phyloP scores from a whole-genome alignment of 2,797 vertebrate species.

The Eurystomus glaucurus region DNA sequence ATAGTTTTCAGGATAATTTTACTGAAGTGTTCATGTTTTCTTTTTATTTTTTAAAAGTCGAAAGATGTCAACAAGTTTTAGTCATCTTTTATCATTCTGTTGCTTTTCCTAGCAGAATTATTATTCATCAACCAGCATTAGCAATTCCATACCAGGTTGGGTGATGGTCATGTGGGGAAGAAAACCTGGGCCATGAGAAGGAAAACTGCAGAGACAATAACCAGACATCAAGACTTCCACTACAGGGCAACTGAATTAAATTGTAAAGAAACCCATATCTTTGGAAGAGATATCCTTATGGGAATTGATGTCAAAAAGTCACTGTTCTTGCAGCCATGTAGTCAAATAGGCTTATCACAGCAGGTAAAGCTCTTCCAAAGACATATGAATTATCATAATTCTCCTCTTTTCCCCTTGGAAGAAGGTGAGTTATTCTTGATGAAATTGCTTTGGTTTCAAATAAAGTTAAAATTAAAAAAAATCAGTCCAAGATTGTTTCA shows the following conservation, averaged over 20 bases:
- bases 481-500: background rate
- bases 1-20: background rate
- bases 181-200: constrained; percentile 5
- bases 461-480: background rate
- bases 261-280: constrained; percentile 51
- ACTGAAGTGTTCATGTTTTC: background rate
- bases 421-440: constrained; percentile 12
- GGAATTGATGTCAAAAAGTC: constrained; percentile 65
- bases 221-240: constrained; percentile 19
- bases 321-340: constrained; percentile 58
- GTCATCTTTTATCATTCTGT: background rate
- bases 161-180: background rate
- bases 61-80: background rate
- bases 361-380: constrained; percentile 64
- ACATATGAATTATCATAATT: constrained; percentile 53
- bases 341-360: constrained; percentile 73
- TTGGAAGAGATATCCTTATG: constrained; percentile 48
- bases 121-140: background rate
- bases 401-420: constrained; percentile 52
- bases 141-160: background rate
- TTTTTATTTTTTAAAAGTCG: background rate
- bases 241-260: constrained; percentile 60
- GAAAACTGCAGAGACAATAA: background rate
- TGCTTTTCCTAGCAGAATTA: background rate
- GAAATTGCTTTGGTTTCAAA: constrained; percentile 27